Conservation (phyloP, 2,113 vertebrate species). For the Narcine bancroftii region DNA sequence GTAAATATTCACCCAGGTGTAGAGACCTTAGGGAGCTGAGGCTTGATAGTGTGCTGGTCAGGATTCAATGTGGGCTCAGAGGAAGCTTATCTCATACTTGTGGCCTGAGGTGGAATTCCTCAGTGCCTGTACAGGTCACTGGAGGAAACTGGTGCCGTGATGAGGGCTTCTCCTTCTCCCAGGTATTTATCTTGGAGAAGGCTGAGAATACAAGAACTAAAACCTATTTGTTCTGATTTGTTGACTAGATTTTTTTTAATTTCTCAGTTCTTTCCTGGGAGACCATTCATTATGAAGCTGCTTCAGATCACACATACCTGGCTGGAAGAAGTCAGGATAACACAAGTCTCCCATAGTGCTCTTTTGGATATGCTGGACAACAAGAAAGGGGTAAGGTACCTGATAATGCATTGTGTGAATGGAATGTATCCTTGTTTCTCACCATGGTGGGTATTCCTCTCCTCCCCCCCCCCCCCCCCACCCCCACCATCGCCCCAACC, state of each 20-base stretch:
- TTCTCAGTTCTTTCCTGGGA: slow-evolving; percentile 76
- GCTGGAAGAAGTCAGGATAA: slow-evolving; percentile 55
- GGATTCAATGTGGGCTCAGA: neutral
- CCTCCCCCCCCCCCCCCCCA: too few relatives aligned
- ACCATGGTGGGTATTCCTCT: neutral
- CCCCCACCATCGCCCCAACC: too few relatives aligned
- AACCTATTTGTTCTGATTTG: neutral
- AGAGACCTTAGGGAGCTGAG: neutral
- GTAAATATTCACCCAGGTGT: neutral
- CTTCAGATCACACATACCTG: slow-evolving; percentile 58
- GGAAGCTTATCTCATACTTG: neutral
- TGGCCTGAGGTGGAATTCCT: neutral
- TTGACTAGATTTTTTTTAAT: neutral
- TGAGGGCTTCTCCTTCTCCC: neutral
- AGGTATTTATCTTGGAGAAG: neutral
- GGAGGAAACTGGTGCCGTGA: neutral
- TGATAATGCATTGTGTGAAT: fast-evolving
- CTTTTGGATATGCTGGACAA: slow-evolving; percentile 63
- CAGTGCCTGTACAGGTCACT: neutral
- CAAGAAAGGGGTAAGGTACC: slow-evolving; percentile 60
- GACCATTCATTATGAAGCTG: slow-evolving; percentile 63
- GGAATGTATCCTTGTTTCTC: neutral
- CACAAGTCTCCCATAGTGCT: slow-evolving; percentile 55
- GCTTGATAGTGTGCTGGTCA: neutral
- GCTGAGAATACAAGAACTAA: neutral